Percentiles rank a stretch among this genome's conserved stretches.
These are phyloP conservation scores for Lophius piscatorius DNA, from an alignment of 2,113 vertebrate genomes.

Conservation along the genomic window DNA sequence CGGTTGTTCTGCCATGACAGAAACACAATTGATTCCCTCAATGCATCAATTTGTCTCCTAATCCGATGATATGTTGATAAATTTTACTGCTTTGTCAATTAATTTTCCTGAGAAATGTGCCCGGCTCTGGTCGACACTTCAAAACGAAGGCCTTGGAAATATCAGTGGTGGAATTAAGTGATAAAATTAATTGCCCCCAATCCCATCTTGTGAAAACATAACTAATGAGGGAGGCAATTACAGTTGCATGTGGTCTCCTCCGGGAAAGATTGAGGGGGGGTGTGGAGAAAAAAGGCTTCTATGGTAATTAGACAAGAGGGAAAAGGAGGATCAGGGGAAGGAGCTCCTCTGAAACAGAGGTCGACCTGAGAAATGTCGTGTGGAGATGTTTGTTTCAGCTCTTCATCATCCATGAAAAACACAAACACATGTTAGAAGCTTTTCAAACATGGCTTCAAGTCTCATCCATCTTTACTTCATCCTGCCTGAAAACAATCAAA, in stretches of 20 bases:
- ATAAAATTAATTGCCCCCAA: conserved; percentile 85
- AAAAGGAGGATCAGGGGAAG: conserved; percentile 69
- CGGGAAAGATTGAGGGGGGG: conserved; percentile 74
- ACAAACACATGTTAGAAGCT: conserved; percentile 52
- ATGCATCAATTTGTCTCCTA: conserved; percentile 85
- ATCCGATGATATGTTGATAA: conserved; percentile 85
- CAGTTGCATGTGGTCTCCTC: conserved; percentile 82
- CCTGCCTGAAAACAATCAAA: too few species aligned
- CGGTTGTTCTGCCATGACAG: conserved; percentile 67
- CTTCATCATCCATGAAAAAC: conserved; percentile 39
- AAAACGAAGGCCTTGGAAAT: conserved; percentile 73
- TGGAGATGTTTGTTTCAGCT: conserved; percentile 51
- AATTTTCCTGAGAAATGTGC: conserved; percentile 83
- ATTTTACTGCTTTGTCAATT: conserved; percentile 85
- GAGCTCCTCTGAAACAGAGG: conserved; percentile 66
- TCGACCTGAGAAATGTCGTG: conserved; percentile 49
- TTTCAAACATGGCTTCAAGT: conserved; percentile 51
- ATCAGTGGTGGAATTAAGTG: conserved; percentile 85
- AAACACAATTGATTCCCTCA: conserved; percentile 85
- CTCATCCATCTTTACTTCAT: conserved; percentile 44
- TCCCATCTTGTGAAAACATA: conserved; percentile 82
- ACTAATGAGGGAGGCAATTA: conserved; percentile 87
- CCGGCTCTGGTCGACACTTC: conserved; percentile 73
- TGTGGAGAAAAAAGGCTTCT: conserved; percentile 71
- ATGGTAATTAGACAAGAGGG: conserved; percentile 75